Conservation (phyloP, 2,888 invertebrate genomes). For the Cryptus armator region DNA sequence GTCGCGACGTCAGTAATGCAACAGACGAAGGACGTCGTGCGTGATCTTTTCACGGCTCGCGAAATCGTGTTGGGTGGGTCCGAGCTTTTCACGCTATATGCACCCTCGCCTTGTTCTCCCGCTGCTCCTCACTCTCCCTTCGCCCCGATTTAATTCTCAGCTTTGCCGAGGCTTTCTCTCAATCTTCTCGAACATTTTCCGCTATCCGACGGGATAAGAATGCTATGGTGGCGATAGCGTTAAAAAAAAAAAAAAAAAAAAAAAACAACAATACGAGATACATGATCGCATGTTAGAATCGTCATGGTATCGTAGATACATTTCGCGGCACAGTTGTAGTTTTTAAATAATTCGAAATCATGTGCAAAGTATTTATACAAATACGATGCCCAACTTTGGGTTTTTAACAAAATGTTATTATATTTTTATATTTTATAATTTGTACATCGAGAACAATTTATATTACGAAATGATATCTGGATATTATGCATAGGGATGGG, state of each 20-base stretch:
- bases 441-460: too few relatives aligned
- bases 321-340: too few relatives aligned
- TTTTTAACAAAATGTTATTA: too few relatives aligned
- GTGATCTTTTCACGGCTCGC: slow-evolving; percentile 77
- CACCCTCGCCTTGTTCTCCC: slow-evolving; percentile 40
- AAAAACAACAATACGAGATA: neutral
- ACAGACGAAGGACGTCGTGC: slow-evolving; percentile 43
- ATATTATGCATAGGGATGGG: too few relatives aligned
- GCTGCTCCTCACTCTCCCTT: neutral
- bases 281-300: neutral
- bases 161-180: slow-evolving; percentile 1
- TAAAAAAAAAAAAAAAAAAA: neutral
- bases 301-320: too few relatives aligned
- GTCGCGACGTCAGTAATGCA: slow-evolving; percentile 55
- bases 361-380: too few relatives aligned
- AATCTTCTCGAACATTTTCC: slow-evolving; percentile 1
- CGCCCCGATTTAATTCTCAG: slow-evolving; percentile 63
- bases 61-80: slow-evolving; percentile 69
- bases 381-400: too few relatives aligned
- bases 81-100: slow-evolving; percentile 6
- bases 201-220: neutral
- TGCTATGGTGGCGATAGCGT: neutral
- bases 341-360: too few relatives aligned
- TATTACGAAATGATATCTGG: too few relatives aligned
- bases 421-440: too few relatives aligned